Percentiles rank a stretch among this genome's conserved stretches.
These are phyloP conservation scores for Pardosa pseudoannulata DNA, from an alignment of 2,888 invertebrate genomes.

Conservation along the genomic window DNA sequence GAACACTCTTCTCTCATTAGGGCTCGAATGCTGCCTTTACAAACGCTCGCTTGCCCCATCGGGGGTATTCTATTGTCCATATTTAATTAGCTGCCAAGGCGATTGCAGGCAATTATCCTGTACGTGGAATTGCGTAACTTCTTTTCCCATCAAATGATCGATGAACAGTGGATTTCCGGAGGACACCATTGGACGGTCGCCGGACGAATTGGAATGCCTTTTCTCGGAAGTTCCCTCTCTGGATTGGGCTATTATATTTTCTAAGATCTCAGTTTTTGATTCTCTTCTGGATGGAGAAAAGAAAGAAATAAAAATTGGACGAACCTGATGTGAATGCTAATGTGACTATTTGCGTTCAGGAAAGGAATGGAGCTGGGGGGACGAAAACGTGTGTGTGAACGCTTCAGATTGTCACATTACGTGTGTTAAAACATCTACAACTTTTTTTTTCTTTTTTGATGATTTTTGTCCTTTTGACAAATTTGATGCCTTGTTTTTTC, in stretches of 20 bases:
- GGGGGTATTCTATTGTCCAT: not conserved
- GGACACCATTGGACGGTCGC: not conserved
- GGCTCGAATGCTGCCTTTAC: not conserved
- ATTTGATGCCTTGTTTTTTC: no score
- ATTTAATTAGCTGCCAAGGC: not conserved
- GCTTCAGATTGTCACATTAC: no score
- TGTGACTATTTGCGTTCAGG: not conserved
- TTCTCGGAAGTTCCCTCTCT: not conserved
- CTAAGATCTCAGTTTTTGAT: not conserved
- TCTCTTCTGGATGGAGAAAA: not conserved
- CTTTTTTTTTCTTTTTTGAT: no score
- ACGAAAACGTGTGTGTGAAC: no score
- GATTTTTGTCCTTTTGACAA: no score
- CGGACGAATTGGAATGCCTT: not conserved
- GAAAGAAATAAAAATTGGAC: not conserved
- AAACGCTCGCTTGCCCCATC: not conserved
- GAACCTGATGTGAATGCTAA: not conserved
- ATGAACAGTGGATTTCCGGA: not conserved
- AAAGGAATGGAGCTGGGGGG: no score
- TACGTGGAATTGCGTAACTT: not conserved
- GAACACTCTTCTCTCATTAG: not conserved
- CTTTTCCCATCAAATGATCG: not conserved
- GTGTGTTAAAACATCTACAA: no score
- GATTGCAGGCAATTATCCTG: not conserved
- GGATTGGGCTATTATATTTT: not conserved